A percentile compares a stretch with the other conserved stretches of the same genome.
These are phyloP conservation scores for Acromyrmex echinatior DNA, from an alignment of 1,140 invertebrate genomes.

Conservation along the genomic window DNA sequence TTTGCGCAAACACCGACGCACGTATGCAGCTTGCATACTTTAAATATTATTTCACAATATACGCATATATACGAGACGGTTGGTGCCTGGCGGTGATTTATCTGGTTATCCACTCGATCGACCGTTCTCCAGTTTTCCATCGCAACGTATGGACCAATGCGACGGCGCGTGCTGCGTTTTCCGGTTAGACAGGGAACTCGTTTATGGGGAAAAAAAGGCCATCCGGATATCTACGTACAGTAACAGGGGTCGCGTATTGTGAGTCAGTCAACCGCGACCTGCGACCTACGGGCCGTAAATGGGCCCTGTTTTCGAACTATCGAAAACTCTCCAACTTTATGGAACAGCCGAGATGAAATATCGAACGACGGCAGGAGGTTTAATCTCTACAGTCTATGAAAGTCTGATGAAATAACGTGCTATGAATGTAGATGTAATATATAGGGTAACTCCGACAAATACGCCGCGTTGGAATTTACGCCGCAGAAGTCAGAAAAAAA, in stretches of 20 bases:
- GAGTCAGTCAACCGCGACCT: constrained; percentile 45
- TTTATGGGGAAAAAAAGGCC: constrained; percentile 20
- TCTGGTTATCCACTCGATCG: background rate
- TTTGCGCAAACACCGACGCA: background rate
- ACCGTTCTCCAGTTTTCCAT: constrained; percentile 53
- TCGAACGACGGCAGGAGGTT: background rate
- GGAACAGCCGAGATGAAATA: background rate
- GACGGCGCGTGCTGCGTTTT: constrained; percentile 15
- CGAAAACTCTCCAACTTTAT: background rate
- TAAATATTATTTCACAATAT: constrained; percentile 62
- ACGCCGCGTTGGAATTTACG: too few relatives aligned
- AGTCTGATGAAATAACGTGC: too few relatives aligned
- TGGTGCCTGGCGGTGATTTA: background rate
- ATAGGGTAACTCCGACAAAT: too few relatives aligned
- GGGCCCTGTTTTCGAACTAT: constrained; percentile 5
- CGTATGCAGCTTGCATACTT: constrained; percentile 31
- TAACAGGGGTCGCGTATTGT: constrained; percentile 33
- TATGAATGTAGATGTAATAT: too few relatives aligned
- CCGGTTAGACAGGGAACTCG: constrained; percentile 40
- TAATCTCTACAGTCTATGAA: too few relatives aligned
- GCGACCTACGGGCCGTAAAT: constrained; percentile 12
- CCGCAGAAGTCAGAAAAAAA: too few relatives aligned
- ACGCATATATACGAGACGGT: constrained; percentile 10
- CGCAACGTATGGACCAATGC: background rate
- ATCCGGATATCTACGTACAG: constrained; percentile 22